Percentiles rank a stretch among this genome's conserved stretches.
These are phyloP conservation scores for Agonopterix arenella DNA, from an alignment of 2,888 invertebrate genomes.

Conservation along the genomic window DNA sequence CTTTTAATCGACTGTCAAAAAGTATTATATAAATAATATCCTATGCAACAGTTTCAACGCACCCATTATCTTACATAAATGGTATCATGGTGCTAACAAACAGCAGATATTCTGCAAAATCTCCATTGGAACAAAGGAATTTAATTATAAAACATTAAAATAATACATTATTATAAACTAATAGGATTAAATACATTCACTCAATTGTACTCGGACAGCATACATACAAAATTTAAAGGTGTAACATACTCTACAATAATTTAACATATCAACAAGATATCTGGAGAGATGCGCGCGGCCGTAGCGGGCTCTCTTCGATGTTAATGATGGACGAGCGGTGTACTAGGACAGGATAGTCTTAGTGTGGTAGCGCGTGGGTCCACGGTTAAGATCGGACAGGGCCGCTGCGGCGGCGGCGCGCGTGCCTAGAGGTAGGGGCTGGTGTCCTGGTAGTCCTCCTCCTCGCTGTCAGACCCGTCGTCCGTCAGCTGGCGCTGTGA, in stretches of 20 bases:
- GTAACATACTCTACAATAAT: slow-evolving; percentile 43
- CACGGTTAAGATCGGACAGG: neutral
- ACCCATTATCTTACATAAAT: slow-evolving; percentile 42
- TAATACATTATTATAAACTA: slow-evolving; percentile 54
- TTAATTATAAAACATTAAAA: slow-evolving; percentile 44
- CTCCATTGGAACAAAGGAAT: slow-evolving; percentile 40
- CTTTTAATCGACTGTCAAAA: slow-evolving; percentile 71
- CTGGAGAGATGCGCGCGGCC: slow-evolving; percentile 16
- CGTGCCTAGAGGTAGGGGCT: slow-evolving; percentile 56
- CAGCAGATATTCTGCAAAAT: slow-evolving; percentile 43
- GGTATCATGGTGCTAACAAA: slow-evolving; percentile 45
- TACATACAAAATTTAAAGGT: slow-evolving; percentile 45
- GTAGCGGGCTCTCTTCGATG: slow-evolving; percentile 19
- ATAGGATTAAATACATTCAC: slow-evolving; percentile 71
- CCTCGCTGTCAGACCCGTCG: slow-evolving; percentile 64
- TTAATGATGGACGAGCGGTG: slow-evolving; percentile 20
- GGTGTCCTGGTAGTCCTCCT: slow-evolving; percentile 69
- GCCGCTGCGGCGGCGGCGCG: slow-evolving; percentile 4
- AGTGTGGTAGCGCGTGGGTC: neutral
- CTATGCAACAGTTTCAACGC: slow-evolving; percentile 18
- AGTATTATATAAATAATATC: slow-evolving; percentile 61
- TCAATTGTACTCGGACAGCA: slow-evolving; percentile 50
- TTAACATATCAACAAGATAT: slow-evolving; percentile 20
- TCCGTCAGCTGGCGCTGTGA: slow-evolving; percentile 68
- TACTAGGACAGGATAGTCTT: too few species aligned